phyloP scores from a whole-genome alignment of 2,888 invertebrate genomes.

The Eumerus sabulonum region DNA sequence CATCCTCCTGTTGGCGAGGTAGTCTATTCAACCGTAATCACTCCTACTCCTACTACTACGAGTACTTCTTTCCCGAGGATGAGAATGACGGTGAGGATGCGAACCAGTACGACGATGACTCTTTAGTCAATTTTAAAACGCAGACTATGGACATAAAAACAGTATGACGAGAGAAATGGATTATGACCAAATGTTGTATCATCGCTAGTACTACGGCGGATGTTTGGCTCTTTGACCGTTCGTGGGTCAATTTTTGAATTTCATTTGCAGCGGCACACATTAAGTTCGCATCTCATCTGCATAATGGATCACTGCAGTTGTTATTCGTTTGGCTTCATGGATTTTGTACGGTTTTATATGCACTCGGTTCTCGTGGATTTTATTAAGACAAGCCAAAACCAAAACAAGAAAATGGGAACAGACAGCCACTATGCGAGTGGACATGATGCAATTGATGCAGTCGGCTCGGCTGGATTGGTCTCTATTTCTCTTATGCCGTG shows the following conservation, averaged over 20 bases:
- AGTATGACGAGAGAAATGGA: not conserved
- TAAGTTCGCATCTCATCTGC: conserved; percentile 69
- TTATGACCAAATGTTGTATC: conserved; percentile 25
- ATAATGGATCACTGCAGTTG: conserved; percentile 71
- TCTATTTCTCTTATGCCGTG: not conserved
- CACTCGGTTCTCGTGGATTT: conserved; percentile 41
- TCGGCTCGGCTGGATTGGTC: conserved; percentile 7
- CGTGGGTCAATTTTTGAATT: conserved; percentile 69
- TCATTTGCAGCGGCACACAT: conserved; percentile 68
- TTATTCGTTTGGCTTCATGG: conserved; percentile 54
- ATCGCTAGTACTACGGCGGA: not conserved
- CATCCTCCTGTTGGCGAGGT: conserved; percentile 26
- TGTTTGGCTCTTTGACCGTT: conserved; percentile 20
- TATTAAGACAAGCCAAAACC: conserved; percentile 31
- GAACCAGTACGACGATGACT: not conserved
- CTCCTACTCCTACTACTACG: conserved; percentile 18
- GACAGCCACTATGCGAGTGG: conserved; percentile 18
- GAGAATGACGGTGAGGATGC: not conserved
- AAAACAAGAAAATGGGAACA: not conserved
- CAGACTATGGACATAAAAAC: conserved; percentile 13
- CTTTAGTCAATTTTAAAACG: conserved; percentile 52
- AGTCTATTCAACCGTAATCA: conserved; percentile 39
- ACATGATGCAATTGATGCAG: conserved; percentile 46
- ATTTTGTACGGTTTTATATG: conserved; percentile 29
- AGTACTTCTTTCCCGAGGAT: not conserved